phyloP scores from a whole-genome alignment of 2,888 invertebrate species.

The Trichogramma dendrolimi region DNA sequence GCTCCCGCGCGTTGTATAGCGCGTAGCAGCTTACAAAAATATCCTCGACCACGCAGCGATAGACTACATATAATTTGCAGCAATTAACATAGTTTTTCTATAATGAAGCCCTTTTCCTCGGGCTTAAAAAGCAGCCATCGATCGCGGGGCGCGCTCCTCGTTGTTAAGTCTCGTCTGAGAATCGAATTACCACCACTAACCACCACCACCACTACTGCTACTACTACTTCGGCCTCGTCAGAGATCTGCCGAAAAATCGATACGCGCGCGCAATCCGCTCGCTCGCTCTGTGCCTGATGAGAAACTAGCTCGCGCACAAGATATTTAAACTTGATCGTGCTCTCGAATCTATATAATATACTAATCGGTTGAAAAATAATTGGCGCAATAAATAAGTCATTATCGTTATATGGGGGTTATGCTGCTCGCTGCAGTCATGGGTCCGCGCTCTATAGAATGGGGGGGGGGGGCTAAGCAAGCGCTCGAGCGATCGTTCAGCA shows the following conservation, averaged over 20 bases:
- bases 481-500: no score
- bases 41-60: no score
- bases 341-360: conserved; percentile 6
- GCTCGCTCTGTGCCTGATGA: not conserved
- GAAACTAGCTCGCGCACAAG: not conserved
- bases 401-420: conserved; percentile 35
- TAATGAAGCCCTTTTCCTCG: conserved; percentile 14
- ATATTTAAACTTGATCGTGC: not conserved
- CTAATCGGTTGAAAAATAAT: conserved; percentile 46
- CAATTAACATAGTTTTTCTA: conserved; percentile 24
- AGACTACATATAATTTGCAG: conserved; percentile 19
- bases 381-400: conserved; percentile 52
- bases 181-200: no score
- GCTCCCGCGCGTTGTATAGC: not conserved
- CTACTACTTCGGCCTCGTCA: no score
- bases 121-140: not conserved
- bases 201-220: no score
- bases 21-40: conserved; percentile 1
- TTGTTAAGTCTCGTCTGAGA: no score
- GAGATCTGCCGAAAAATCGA: no score
- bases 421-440: conserved; percentile 28
- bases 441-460: no score
- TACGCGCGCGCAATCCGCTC: not conserved
- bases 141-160: no score
- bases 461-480: no score